Evolutionary conservation across 2,113 vertebrate species (phyloP).

Genomic region (Sylvilagus bachmani): DNA sequence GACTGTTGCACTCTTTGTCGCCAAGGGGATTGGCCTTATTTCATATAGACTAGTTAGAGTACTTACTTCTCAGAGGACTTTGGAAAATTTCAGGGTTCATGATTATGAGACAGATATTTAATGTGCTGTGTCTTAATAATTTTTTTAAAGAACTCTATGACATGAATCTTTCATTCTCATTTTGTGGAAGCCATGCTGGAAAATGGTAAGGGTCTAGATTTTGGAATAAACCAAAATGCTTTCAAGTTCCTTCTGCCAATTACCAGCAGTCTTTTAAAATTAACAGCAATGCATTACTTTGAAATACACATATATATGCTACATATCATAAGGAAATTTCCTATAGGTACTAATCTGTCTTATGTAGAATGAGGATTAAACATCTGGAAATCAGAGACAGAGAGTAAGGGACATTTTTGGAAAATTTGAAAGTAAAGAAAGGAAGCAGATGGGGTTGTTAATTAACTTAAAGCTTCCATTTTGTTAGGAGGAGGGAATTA

Average conservation of each 20-base stretch:
- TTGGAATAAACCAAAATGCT: not conserved
- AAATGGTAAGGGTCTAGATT: not conserved
- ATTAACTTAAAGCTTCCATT: not conserved
- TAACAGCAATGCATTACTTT: not conserved
- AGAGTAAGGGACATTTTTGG: too few relatives aligned
- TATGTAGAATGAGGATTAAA: not conserved
- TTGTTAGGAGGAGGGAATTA: not conserved
- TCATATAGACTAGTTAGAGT: not conserved
- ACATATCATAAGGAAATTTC: not conserved
- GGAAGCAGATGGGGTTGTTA: not conserved
- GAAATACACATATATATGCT: not conserved
- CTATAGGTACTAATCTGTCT: not conserved
- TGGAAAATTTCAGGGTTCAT: not conserved
- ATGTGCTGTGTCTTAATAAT: not conserved
- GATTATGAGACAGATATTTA: not conserved
- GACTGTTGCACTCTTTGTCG: not conserved
- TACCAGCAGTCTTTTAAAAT: not conserved
- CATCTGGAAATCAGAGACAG: not conserved
- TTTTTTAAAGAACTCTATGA: not conserved
- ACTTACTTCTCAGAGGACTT: not conserved
- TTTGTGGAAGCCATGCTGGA: not conserved
- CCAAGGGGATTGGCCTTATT: not conserved
- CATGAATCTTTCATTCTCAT: not conserved
- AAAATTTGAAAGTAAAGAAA: not conserved
- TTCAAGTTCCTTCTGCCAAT: not conserved